Base-by-base conservation (phyloP, 2,888 invertebrate species). In the Hemithea aestivaria region DNA sequence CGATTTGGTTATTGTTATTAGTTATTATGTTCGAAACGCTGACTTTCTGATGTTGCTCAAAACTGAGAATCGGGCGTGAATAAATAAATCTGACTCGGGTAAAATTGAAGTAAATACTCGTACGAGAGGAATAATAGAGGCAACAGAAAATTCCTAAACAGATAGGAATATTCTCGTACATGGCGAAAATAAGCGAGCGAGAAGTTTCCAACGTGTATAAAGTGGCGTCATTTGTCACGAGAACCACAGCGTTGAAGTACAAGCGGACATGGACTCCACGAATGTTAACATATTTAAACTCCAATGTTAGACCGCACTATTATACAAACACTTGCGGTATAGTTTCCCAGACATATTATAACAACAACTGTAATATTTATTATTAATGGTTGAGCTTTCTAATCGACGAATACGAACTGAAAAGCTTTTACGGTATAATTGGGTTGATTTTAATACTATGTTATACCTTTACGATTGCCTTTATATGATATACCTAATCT, bases 201-300 rank as follows among this genome's bases (percentile, higher is more conserved):
- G 45, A 49, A 51, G 48, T 54, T 54, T 51, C 39, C 45, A 61
- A 54, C 65, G 56, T 49, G 53, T 56, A 56, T 53, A 61, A 62
- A 62, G 65, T 57, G 56, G 41, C 36, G 29, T 48, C 48, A 62
- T 60, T 58, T 60, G 58, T 62, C 58, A 60, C 53, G 39, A 20
- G 40, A 58, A 52, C 56, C 57, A 51, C 58, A 56, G 49, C 53
- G 48, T 52, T 55, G 37, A 52, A 53, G 51, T 51, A 57, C 52
- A 51, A 51, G 51, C 47, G 46, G 51, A 53, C 55, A 51, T 50
- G 51, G 55, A 54, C 52, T 59, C 42, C 47, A 48, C 44, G 34
- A 48, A 52, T 56, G 51, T 63, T 58, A 60, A 62, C 53, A 58
- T 51, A 54, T 51, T 57, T 56, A 53, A 50, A 53, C 47, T 55